Conservation (phyloP, 2,113 vertebrate species). For the Pachypanchax playfairii region DNA sequence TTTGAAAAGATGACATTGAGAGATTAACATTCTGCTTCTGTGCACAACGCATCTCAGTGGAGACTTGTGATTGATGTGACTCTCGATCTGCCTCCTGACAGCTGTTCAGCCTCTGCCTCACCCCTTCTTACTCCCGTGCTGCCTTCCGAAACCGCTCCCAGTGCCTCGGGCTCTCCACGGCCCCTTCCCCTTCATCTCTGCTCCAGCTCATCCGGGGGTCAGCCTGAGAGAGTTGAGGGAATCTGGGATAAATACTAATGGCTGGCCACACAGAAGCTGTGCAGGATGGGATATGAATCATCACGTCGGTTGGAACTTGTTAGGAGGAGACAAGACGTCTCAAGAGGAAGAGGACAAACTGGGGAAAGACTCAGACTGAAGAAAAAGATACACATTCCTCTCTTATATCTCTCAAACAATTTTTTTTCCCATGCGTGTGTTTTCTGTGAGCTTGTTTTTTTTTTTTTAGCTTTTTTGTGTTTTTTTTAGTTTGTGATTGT, state of each 20-base stretch:
- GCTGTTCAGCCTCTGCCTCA: conserved; percentile 51
- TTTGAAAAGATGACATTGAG: neutral
- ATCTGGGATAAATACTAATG: conserved; percentile 8
- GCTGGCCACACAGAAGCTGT: conserved; percentile 50
- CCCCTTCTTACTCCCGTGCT: conserved; percentile 71
- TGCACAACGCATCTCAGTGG: neutral
- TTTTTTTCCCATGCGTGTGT: neutral
- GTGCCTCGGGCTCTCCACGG: conserved; percentile 43
- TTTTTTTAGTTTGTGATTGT: conserved; percentile 17
- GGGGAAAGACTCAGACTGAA: conserved; percentile 18
- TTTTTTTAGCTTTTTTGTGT: neutral
- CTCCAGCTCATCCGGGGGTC: conserved; percentile 35
- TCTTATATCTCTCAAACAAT: conserved; percentile 14
- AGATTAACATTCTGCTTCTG: neutral
- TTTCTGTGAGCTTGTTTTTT: neutral
- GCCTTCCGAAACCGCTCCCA: conserved; percentile 66
- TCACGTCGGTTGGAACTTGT: conserved; percentile 31
- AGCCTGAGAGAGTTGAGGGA: conserved; percentile 49
- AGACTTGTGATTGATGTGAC: neutral
- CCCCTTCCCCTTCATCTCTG: conserved; percentile 51
- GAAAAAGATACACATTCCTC: conserved; percentile 10
- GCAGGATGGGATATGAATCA: conserved; percentile 49
- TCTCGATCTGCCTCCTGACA: conserved; percentile 48
- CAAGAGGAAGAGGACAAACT: conserved; percentile 22
- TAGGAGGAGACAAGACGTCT: conserved; percentile 23